Percentiles rank a stretch among this genome's conserved stretches.
phyloP scores from a whole-genome alignment of 2,888 invertebrate genomes.

The Hirtodrosophila cameraria region DNA sequence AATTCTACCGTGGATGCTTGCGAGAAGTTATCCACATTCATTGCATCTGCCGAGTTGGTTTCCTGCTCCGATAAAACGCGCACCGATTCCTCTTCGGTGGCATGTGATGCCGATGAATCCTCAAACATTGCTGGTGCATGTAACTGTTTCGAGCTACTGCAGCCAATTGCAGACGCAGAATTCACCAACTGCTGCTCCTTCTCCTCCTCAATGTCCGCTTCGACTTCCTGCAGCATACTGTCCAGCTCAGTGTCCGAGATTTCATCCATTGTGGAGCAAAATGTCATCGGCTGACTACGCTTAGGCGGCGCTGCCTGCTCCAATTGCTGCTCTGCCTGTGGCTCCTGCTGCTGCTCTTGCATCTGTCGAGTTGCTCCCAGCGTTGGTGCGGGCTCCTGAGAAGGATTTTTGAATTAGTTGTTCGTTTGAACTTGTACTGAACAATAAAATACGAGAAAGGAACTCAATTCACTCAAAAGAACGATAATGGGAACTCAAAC shows the following conservation, averaged over 20 bases:
- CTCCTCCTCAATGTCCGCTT: slow-evolving; percentile 75
- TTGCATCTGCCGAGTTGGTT: slow-evolving; percentile 69
- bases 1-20: slow-evolving; percentile 84
- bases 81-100: slow-evolving; percentile 66
- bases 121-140: too few species aligned
- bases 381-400: slow-evolving; percentile 20
- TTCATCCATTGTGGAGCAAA: slow-evolving; percentile 84
- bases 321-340: slow-evolving; percentile 18
- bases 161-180: too few species aligned
- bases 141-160: too few species aligned
- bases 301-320: slow-evolving; percentile 12
- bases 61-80: slow-evolving; percentile 66
- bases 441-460: too few species aligned
- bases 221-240: slow-evolving; percentile 84
- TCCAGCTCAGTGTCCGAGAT: slow-evolving; percentile 84
- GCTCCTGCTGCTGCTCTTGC: not conserved
- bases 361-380: slow-evolving; percentile 4
- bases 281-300: slow-evolving; percentile 78
- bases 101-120: slow-evolving; percentile 38
- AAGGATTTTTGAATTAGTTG: too few species aligned
- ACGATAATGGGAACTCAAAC: too few species aligned
- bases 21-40: slow-evolving; percentile 83
- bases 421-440: too few species aligned
- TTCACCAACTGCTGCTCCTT: slow-evolving; percentile 6
- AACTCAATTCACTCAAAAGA: too few species aligned